These are phyloP conservation scores for Carposina sasakii DNA, from an alignment of 1,140 invertebrate genomes.

Conservation along the genomic window DNA sequence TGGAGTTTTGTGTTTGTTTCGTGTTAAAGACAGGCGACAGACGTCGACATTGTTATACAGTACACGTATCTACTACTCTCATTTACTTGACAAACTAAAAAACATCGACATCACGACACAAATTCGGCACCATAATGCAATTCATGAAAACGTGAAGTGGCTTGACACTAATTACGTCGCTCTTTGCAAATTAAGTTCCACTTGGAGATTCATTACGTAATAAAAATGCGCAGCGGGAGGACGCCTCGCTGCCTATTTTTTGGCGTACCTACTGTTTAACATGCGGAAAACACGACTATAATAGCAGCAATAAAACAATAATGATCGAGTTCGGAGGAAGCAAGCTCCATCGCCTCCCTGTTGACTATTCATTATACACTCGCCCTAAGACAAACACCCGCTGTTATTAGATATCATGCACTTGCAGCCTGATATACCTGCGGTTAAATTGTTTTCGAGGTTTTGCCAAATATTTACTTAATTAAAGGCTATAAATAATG, in stretches of 20 bases:
- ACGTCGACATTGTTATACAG: too few species aligned
- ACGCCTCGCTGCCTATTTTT: too few species aligned
- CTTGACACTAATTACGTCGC: conserved; percentile 23
- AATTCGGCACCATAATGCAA: conserved; percentile 9
- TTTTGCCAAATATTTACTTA: neutral
- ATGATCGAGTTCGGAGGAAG: conserved; percentile 42
- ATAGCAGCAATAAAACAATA: conserved; percentile 51
- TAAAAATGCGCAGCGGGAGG: too few species aligned
- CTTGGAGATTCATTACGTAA: conserved; percentile 42
- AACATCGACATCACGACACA: neutral
- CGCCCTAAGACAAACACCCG: conserved; percentile 48
- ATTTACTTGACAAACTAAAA: too few species aligned
- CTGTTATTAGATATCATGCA: conserved; percentile 48
- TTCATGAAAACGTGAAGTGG: too few species aligned
- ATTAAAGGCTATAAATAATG: neutral
- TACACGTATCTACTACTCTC: too few species aligned
- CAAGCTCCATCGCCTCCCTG: conserved; percentile 37
- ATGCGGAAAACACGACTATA: conserved; percentile 32
- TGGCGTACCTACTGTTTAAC: too few species aligned
- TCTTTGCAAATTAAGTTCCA: conserved; percentile 48
- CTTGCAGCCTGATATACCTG: conserved; percentile 23
- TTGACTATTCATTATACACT: conserved; percentile 64
- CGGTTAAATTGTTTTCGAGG: conserved; percentile 19
- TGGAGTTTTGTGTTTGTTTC: too few species aligned
- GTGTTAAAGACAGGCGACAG: too few species aligned